Conservation (phyloP, 2,113 vertebrate species). For the Lagopus muta region DNA sequence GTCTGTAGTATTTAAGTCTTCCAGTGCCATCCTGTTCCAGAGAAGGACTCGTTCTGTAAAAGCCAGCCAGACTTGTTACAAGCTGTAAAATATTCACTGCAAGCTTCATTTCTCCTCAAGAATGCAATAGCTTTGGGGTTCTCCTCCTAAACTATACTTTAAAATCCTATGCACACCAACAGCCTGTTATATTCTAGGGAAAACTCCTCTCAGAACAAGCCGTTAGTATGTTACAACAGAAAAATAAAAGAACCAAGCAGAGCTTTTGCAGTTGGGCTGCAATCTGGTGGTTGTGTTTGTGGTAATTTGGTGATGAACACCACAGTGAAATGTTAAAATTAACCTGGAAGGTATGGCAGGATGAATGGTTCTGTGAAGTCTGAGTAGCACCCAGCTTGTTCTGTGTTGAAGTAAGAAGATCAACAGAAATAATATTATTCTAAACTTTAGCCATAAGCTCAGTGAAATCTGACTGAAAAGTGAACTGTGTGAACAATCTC, state of each 20-base stretch:
- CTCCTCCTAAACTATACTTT: not conserved
- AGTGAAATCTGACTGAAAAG: not conserved
- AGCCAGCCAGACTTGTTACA: not conserved
- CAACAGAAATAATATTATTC: slow-evolving; percentile 12
- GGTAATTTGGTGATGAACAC: not conserved
- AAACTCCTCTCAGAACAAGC: not conserved
- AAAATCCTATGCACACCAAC: not conserved
- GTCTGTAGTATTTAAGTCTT: not conserved
- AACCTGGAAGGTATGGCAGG: not conserved
- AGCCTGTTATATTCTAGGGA: not conserved
- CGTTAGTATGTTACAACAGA: not conserved
- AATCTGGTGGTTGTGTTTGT: not conserved
- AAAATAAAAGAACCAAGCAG: not conserved
- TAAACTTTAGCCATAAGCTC: not conserved
- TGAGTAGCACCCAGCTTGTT: not conserved
- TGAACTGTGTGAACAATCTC: slow-evolving; percentile 10
- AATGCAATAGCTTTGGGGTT: not conserved
- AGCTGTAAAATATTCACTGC: not conserved
- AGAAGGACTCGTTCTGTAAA: not conserved
- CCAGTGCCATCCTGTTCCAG: not conserved
- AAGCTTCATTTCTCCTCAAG: not conserved
- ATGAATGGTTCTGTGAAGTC: not conserved
- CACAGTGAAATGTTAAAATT: not conserved
- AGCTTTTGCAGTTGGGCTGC: not conserved
- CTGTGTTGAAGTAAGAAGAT: not conserved